phyloP scores from a whole-genome alignment of 2,888 invertebrate genomes.

The Nudaria mundana region DNA sequence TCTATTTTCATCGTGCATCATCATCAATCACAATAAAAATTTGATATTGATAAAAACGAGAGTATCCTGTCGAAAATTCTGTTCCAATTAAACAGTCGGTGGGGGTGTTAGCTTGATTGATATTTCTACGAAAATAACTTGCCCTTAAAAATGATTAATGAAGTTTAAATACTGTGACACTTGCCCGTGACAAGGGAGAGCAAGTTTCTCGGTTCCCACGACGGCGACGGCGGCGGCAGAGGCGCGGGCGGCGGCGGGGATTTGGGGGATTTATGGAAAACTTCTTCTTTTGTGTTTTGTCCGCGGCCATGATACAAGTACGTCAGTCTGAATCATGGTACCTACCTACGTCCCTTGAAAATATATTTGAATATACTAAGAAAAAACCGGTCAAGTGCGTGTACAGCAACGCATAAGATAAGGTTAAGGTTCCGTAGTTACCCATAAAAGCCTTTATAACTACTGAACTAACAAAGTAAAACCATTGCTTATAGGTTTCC shows the following conservation, averaged over 20 bases:
- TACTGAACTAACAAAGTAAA: too few relatives aligned
- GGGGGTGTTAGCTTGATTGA: conserved; percentile 36
- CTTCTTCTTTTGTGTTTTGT: neutral
- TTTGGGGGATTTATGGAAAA: conserved; percentile 3
- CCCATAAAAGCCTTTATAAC: too few relatives aligned
- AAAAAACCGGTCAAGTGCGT: too few relatives aligned
- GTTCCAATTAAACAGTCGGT: conserved; percentile 39
- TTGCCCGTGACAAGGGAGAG: conserved; percentile 5
- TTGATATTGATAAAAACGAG: conserved; percentile 31
- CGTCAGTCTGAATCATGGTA: neutral
- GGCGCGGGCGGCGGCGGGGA: too few relatives aligned
- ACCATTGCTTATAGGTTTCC: too few relatives aligned
- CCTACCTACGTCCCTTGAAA: too few relatives aligned
- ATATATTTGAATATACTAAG: too few relatives aligned
- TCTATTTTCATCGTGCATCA: too few relatives aligned
- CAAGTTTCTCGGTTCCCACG: conserved; percentile 13
- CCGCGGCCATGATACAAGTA: neutral
- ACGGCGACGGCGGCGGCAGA: too few relatives aligned
- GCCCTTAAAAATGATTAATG: conserved; percentile 36
- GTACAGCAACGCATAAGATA: too few relatives aligned
- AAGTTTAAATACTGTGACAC: conserved; percentile 27
- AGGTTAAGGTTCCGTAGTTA: too few relatives aligned
- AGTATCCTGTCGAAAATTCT: conserved; percentile 35
- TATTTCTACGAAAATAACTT: conserved; percentile 31
- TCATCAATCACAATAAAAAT: conserved; percentile 41